Conservation (phyloP, 2,113 vertebrate species). For the Meriones unguiculatus region DNA sequence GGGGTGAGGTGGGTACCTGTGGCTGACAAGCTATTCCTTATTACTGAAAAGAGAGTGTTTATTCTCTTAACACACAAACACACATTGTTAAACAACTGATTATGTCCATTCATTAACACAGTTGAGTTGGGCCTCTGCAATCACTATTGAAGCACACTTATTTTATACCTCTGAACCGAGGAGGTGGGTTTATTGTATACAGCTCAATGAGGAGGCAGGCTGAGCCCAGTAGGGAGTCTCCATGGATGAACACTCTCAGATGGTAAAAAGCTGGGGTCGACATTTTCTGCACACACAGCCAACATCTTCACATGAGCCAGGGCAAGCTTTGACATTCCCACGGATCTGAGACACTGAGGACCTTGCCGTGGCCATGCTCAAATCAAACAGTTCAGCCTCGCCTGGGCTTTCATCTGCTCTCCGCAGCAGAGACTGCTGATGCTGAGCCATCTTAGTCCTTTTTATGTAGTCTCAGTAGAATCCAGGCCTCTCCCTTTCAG, state of each 20-base stretch:
- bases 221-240: background rate
- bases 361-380: background rate
- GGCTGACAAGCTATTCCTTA: background rate
- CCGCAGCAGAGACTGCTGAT: background rate
- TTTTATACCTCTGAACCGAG: background rate
- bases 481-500: background rate
- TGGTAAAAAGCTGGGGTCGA: background rate
- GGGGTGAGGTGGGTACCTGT: background rate
- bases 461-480: background rate
- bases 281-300: background rate
- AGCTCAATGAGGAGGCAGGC: background rate
- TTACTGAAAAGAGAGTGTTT: background rate
- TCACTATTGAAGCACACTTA: background rate
- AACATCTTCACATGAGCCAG: background rate
- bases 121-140: background rate
- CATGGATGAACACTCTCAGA: background rate
- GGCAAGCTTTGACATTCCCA: background rate
- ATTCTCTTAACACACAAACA: constrained; percentile 14
- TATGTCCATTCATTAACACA: background rate
- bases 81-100: background rate
- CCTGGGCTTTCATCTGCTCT: background rate
- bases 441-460: background rate
- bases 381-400: background rate
- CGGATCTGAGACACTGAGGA: background rate
- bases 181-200: background rate